Percentiles rank a stretch among this genome's conserved stretches.
Conservation (phyloP, 92 coral and sea anemone genomes). For the Pocillopora meandrina region DNA sequence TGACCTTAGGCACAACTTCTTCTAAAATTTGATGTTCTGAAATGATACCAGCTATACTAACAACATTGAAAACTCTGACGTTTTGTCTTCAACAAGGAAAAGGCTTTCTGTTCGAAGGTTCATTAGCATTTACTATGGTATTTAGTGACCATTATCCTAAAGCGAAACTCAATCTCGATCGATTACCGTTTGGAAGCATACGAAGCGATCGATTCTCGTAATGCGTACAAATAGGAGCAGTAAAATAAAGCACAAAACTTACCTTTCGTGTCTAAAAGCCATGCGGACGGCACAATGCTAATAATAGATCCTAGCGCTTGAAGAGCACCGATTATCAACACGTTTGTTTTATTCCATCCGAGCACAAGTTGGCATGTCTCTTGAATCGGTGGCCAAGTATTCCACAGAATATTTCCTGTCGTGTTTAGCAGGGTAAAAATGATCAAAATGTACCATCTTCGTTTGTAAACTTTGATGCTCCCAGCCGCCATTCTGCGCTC, state of each 20-base stretch:
- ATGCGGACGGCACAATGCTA: slow-evolving; percentile 87
- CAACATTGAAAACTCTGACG: no score
- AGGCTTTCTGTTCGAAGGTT: no score
- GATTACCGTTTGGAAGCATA: no score
- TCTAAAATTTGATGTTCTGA: no score
- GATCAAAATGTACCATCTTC: slow-evolving; percentile 86
- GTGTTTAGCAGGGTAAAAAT: slow-evolving; percentile 79
- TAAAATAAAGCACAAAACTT: not conserved
- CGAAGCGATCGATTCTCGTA: no score
- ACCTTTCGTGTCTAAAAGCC: slow-evolving; percentile 98
- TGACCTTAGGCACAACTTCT: no score
- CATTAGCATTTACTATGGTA: no score
- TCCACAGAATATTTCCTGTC: slow-evolving; percentile 84
- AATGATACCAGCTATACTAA: no score
- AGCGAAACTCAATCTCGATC: no score
- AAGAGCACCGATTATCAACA: slow-evolving; percentile 89
- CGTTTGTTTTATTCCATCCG: slow-evolving; percentile 82
- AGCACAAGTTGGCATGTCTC: slow-evolving; percentile 91
- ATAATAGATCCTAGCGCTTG: slow-evolving; percentile 89
- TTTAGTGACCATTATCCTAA: no score
- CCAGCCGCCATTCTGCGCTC: slow-evolving; percentile 11
- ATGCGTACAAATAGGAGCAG: not conserved
- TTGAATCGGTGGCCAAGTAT: slow-evolving; percentile 98
- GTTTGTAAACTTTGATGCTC: slow-evolving; percentile 67
- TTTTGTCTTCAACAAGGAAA: no score